These are phyloP conservation scores for Cerastoderma edule DNA, from an alignment of 2,888 invertebrate species.

Conservation along the genomic window DNA sequence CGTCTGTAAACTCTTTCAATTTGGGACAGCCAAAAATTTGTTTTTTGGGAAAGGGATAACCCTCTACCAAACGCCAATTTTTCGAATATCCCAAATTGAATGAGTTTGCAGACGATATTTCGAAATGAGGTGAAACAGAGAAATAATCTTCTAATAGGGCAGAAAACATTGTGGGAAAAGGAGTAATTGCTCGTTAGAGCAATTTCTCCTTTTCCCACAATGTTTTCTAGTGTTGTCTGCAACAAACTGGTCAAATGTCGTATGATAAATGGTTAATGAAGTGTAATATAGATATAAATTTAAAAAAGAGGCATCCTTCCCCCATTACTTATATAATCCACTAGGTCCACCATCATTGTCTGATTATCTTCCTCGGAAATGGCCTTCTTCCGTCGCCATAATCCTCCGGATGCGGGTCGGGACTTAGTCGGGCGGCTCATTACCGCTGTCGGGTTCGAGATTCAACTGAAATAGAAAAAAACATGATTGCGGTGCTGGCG, in stretches of 20 bases:
- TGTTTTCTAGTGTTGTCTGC: not conserved
- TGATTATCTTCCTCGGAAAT: conserved; percentile 7
- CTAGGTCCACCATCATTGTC: not conserved
- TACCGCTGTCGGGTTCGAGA: not conserved
- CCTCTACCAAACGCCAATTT: no score
- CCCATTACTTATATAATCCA: conserved; percentile 26
- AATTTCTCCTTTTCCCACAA: not conserved
- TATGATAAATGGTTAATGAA: not conserved
- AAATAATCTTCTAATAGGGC: not conserved
- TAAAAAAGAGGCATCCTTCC: no score
- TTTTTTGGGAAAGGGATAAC: no score
- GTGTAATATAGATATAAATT: no score
- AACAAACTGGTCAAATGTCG: not conserved
- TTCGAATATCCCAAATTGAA: no score
- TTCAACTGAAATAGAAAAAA: no score
- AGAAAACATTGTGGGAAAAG: not conserved
- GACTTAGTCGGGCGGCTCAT: conserved; percentile 22
- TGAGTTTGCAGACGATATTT: no score
- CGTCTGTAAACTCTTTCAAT: no score
- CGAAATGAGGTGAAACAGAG: no score
- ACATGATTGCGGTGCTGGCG: no score
- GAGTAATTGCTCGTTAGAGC: not conserved
- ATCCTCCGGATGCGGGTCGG: conserved; percentile 5
- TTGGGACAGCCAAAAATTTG: no score
- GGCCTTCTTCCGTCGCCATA: conserved; percentile 25